Base-by-base conservation (phyloP, 2,113 vertebrate species). In the Nematolebias whitei region DNA sequence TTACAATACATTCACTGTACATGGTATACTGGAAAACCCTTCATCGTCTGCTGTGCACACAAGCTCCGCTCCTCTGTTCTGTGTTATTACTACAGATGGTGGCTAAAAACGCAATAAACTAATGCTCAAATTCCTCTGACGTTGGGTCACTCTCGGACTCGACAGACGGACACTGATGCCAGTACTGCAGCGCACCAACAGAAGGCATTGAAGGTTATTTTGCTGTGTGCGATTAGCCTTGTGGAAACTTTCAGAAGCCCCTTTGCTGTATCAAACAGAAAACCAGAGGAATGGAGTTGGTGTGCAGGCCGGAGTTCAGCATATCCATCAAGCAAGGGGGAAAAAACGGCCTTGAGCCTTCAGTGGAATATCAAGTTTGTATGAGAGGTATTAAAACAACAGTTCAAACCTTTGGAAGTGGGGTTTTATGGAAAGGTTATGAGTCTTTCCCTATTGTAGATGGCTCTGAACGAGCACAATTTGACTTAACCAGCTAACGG, bases 1-100 rank as follows among this genome's bases (percentile, higher is more conserved):
- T 92, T 95, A 98, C 96, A 89, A 93, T 98, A 98, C 96, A 97
- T 96, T 98, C 96, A 98, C 96, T 98, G 95, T 95, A 97, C 95
- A 97, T 92, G 82, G 93, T 95, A 94, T 95, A 95, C 92, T 92
- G 94, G 93, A 95, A 93, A 91, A 93, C 93, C 90, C 94, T 92
- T 68, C 50, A 15, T 47, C 63, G 64, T 76, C 69, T 71, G 68
- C 45, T 23, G 58, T 72, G 71, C 79, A 81, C 79, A 78, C 83
- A 41, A 35, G 81, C 79, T 71, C 63, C 40, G 8, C 74, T 76
- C 68, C 64, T 69, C 72, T 56, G 51, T 19, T 39, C n/a, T 91
- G 91, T 91, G 91, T 90, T 95, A 95, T 95, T 94, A 95, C 95
- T 95, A 24, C 48, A 54, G 51, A 71, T 24, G 26, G 32, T 54